Base-by-base conservation (phyloP, 2,113 vertebrate genomes). In the Pantherophis guttatus region DNA sequence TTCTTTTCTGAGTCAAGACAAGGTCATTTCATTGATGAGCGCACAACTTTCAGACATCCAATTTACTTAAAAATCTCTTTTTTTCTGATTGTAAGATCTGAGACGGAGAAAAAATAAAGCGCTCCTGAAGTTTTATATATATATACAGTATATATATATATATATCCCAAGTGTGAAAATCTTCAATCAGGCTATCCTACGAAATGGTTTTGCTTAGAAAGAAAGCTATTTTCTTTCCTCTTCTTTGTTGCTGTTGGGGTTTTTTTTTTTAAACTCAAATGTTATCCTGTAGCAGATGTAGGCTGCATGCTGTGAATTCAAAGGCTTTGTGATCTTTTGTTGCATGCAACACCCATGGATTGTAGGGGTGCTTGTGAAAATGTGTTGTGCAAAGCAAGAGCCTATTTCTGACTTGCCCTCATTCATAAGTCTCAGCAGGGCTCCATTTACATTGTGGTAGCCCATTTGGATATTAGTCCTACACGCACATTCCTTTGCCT, bases 321-420 rank as follows among this genome's bases (percentile, higher is more conserved):
- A 93, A 92, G 90, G 3, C 92, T 50, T 90, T 91, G 53, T 0
- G 0, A 39, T 93, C 75, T 1, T 1, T 87, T 91, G 23, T 85
- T 86, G 50, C 86, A 57, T 88, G 86, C 58, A 62, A 55, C 89
- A 75, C 52, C 93, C 89, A 91, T 87, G 81, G 86, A 87, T 90
- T 10, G 0, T 53, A 7, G 26, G 8, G 6, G 29, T 93, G 94
- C 29, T 59, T 53, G 91, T 87, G 54, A 93, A 93, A 92, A 91
- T 53, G 48, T 29, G 58, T 91, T 29, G 44, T 57, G 24, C 23
- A 8, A 86, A 95, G n/a, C 92, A n/a, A 93, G 9, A 15, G 24
- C 0, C 3, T 9, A 12, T 52, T 29, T 89, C 70, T 90, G 75
- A 44, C 59, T 94, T 9, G 29, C 1, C 93, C 54, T 17, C 62